Evolutionary conservation across 1,140 invertebrate genomes (phyloP).

Genomic region (Agrilus planipennis): DNA sequence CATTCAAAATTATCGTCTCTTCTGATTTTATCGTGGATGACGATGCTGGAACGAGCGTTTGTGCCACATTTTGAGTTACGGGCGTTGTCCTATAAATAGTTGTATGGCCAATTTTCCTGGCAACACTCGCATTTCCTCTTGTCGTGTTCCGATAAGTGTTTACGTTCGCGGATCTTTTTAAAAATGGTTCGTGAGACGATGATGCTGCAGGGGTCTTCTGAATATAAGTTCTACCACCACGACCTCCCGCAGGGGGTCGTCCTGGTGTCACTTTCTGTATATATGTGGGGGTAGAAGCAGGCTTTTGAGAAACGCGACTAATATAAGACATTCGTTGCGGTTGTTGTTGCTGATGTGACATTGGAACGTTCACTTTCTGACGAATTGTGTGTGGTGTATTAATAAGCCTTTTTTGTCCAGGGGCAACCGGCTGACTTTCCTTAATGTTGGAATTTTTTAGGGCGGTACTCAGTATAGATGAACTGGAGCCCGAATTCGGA

Average conservation of each 20-base stretch:
- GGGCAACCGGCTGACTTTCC: background rate
- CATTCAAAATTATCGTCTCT: no score
- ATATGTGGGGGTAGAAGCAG: conserved; percentile 3
- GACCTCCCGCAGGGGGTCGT: background rate
- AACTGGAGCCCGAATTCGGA: no score
- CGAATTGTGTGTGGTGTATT: conserved; percentile 6
- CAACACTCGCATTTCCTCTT: conserved; percentile 6
- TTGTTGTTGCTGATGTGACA: conserved; percentile 1
- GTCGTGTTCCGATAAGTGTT: conserved; percentile 4
- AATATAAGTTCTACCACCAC: background rate
- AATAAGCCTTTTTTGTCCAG: conserved; percentile 9
- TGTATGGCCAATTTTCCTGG: conserved; percentile 19
- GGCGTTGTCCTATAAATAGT: conserved; percentile 13
- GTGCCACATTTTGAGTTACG: background rate
- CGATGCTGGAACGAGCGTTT: background rate
- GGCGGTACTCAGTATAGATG: conserved; percentile 23
- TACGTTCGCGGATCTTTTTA: conserved; percentile 5
- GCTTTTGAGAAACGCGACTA: conserved; percentile 2
- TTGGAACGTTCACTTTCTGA: conserved; percentile 11
- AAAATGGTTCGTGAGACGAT: conserved; percentile 1
- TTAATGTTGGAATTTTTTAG: conserved; percentile 17
- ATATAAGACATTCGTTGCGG: conserved; percentile 9
- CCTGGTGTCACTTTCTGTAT: conserved; percentile 5
- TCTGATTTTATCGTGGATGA: no score
- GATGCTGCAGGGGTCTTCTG: background rate